Evolutionary conservation across 1,140 invertebrate genomes (phyloP).

Genomic region (Apis cerana): DNA sequence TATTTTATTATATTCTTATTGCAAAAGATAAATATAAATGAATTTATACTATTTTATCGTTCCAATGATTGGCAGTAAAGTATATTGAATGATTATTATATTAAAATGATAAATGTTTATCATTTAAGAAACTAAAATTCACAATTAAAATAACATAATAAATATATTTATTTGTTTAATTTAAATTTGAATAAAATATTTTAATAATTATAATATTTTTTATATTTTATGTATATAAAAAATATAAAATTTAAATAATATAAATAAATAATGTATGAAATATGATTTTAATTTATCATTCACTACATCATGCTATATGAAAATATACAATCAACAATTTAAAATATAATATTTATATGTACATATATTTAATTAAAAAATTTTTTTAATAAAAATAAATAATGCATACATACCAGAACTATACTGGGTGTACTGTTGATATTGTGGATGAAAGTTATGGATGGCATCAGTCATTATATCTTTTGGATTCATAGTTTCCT

Average conservation of each 20-base stretch:
- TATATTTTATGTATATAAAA: conserved; percentile 7
- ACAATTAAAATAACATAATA: conserved; percentile 31
- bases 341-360: conserved; percentile 55
- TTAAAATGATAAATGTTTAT: conserved; percentile 18
- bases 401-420: conserved; percentile 88
- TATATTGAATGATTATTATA: conserved; percentile 30
- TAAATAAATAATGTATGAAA: conserved; percentile 47
- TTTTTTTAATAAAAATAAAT: conserved; percentile 6
- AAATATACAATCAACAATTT: conserved; percentile 52
- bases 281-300: conserved; percentile 26
- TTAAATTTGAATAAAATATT: conserved; percentile 36
- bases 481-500: conserved; percentile 99
- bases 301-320: conserved; percentile 60
- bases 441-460: conserved; percentile 99
- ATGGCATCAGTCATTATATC: conserved; percentile 99
- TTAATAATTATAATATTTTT: conserved; percentile 1
- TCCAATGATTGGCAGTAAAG: conserved; percentile 46
- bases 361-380: conserved; percentile 3
- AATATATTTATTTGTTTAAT: conserved; percentile 9
- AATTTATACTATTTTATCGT: conserved; percentile 20
- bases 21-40: conserved; percentile 15
- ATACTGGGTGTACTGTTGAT: conserved; percentile 99
- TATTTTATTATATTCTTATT: conserved; percentile 7
- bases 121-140: conserved; percentile 54
- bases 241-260: conserved; percentile 7